phyloP scores from a whole-genome alignment of 1,140 invertebrate species.

The Sycophila sp. region DNA sequence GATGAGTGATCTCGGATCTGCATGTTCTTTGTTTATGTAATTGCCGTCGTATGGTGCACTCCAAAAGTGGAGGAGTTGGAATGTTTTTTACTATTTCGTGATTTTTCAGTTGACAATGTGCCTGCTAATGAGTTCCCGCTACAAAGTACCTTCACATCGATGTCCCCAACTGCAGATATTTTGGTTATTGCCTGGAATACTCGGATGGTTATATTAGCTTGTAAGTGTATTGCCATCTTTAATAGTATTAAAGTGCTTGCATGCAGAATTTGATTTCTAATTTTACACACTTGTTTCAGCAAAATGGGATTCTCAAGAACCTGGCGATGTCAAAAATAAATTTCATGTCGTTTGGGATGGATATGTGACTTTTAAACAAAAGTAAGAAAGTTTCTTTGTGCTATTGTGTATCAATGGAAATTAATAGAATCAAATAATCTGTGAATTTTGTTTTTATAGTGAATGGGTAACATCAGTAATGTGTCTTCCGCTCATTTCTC shows the following conservation, averaged over 20 bases:
- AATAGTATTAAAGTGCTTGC: not conserved
- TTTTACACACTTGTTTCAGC: constrained; percentile 48
- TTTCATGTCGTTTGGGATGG: constrained; percentile 64
- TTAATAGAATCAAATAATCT: not conserved
- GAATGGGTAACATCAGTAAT: constrained; percentile 70
- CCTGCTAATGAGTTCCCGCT: constrained; percentile 57
- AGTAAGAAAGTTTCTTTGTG: constrained; percentile 55
- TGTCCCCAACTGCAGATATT: constrained; percentile 60
- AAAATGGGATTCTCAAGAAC: constrained; percentile 67
- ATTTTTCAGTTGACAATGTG: constrained; percentile 52
- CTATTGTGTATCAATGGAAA: constrained; percentile 12
- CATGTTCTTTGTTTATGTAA: constrained; percentile 36
- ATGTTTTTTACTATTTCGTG: constrained; percentile 68
- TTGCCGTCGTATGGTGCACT: not conserved
- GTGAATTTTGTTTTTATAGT: constrained; percentile 53
- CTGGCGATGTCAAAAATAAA: constrained; percentile 64
- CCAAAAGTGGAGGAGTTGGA: not conserved
- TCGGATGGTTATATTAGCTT: constrained; percentile 60
- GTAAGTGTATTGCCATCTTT: constrained; percentile 51
- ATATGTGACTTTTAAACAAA: constrained; percentile 55
- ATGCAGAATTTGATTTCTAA: not conserved
- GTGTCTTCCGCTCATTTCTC: constrained; percentile 74
- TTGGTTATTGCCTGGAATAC: constrained; percentile 56
- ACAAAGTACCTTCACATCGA: constrained; percentile 56
- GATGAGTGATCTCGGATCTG: constrained; percentile 15